A percentile compares a stretch with the other conserved stretches of the same genome.
Conservation (phyloP, 2,113 vertebrate genomes). For the Apodemus sylvaticus region DNA sequence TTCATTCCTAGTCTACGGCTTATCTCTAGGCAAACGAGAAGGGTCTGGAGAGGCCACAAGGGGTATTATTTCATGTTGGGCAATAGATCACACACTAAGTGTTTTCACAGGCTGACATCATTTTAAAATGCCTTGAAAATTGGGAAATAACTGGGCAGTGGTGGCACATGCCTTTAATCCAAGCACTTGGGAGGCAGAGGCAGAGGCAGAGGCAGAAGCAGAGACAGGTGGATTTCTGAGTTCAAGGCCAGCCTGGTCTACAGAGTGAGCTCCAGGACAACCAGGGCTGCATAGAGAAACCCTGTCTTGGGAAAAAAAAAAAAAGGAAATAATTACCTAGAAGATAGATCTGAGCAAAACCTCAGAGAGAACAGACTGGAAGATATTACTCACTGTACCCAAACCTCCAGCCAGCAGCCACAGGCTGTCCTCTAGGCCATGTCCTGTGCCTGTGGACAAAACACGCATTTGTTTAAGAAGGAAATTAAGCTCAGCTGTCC, state of each 20-base stretch:
- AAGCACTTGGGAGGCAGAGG: no score
- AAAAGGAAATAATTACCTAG: no score
- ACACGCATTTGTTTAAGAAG: not conserved
- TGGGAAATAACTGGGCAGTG: not conserved
- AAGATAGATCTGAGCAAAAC: not conserved
- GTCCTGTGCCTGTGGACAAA: not conserved
- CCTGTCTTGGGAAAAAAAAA: no score
- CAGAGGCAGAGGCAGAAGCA: no score
- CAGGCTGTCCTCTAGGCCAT: not conserved
- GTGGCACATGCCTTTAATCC: no score
- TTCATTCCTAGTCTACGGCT: not conserved
- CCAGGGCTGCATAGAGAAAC: no score
- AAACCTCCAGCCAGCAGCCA: not conserved
- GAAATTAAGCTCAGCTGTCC: not conserved
- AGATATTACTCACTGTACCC: not conserved
- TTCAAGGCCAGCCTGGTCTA: no score
- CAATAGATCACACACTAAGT: not conserved
- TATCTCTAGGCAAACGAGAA: not conserved
- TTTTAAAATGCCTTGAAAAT: not conserved
- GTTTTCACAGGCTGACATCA: not conserved
- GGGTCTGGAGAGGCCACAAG: fast-evolving
- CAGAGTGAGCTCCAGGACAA: no score
- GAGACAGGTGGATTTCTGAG: no score
- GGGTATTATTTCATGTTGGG: not conserved
- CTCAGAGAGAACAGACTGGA: not conserved